A percentile compares a stretch with the other conserved stretches of the same genome.
Evolutionary conservation across 64 coral and sea anemone genomes (phyloP).

Genomic region (Anthopleura sola): DNA sequence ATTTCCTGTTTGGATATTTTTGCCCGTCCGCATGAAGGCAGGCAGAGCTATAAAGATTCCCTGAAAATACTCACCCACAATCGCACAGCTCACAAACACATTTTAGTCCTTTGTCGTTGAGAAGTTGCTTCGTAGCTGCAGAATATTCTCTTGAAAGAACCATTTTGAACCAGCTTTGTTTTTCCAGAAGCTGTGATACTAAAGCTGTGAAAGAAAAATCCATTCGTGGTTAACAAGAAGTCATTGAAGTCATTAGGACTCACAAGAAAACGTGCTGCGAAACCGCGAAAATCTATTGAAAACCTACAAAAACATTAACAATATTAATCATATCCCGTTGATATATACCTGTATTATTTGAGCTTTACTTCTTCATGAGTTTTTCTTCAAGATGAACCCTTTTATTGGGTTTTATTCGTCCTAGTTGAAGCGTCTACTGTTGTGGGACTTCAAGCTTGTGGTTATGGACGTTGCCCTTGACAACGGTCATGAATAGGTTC

Average conservation of each 20-base stretch:
- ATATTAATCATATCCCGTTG: not conserved
- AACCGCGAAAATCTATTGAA: not conserved
- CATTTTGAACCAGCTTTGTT: constrained; percentile 26
- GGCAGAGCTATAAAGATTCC: too few relatives aligned
- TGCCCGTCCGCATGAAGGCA: too few relatives aligned
- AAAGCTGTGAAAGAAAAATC: constrained; percentile 1
- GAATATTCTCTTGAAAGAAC: constrained; percentile 45
- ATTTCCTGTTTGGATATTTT: not conserved
- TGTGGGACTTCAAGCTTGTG: not conserved
- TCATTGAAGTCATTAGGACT: not conserved
- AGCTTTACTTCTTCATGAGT: not conserved
- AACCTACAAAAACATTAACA: not conserved
- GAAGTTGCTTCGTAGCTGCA: constrained; percentile 42
- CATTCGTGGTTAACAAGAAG: not conserved
- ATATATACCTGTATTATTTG: not conserved
- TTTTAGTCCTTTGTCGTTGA: constrained; percentile 53
- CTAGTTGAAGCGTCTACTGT: not conserved
- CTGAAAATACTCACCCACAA: constrained; percentile 53
- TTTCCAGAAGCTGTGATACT: not conserved
- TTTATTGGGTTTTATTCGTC: constrained; percentile 3
- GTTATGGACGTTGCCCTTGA: constrained; percentile 14
- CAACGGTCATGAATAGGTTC: constrained; percentile 12
- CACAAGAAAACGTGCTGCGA: not conserved
- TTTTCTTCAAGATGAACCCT: not conserved
- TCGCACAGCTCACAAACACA: constrained; percentile 72